These are phyloP conservation scores for Chiridota heheva DNA, from an alignment of 35 echinoderm and acorn worm genomes.

Conservation along the genomic window DNA sequence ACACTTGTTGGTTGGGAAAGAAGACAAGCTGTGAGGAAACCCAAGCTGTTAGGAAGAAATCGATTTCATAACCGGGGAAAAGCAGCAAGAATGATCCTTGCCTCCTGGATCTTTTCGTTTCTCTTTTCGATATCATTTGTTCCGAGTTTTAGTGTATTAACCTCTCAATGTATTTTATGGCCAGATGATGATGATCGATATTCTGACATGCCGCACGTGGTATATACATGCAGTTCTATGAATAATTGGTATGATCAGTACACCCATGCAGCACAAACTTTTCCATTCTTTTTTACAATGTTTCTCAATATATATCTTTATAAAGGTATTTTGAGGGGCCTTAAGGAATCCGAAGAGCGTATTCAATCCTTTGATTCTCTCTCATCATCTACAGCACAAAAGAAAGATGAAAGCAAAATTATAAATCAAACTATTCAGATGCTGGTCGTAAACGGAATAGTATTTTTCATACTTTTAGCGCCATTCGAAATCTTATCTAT, in stretches of 20 bases:
- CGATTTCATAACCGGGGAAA: conserved; percentile 24
- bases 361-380: conserved; percentile 18
- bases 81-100: conserved; percentile 15
- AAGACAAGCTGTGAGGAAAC: conserved; percentile 34
- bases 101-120: conserved; percentile 30
- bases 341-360: conserved; percentile 32
- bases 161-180: conserved; percentile 46
- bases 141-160: conserved; percentile 15
- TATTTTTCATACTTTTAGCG: conserved; percentile 53
- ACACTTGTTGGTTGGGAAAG: conserved; percentile 61
- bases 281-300: conserved; percentile 52
- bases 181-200: conserved; percentile 25
- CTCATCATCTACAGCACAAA: neutral
- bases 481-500: conserved; percentile 59
- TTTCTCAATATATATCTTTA: conserved; percentile 37
- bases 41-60: conserved; percentile 29
- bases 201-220: neutral
- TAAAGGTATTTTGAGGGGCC: conserved; percentile 37
- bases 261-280: conserved; percentile 38
- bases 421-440: conserved; percentile 48
- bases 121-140: conserved; percentile 3
- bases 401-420: conserved; percentile 16
- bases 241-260: conserved; percentile 1
- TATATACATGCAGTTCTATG: conserved; percentile 2
- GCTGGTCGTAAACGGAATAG: conserved; percentile 61